A percentile compares a stretch with the other conserved stretches of the same genome.
phyloP scores from a whole-genome alignment of 2,797 vertebrate genomes.

The Neomorphus geoffroyi region DNA sequence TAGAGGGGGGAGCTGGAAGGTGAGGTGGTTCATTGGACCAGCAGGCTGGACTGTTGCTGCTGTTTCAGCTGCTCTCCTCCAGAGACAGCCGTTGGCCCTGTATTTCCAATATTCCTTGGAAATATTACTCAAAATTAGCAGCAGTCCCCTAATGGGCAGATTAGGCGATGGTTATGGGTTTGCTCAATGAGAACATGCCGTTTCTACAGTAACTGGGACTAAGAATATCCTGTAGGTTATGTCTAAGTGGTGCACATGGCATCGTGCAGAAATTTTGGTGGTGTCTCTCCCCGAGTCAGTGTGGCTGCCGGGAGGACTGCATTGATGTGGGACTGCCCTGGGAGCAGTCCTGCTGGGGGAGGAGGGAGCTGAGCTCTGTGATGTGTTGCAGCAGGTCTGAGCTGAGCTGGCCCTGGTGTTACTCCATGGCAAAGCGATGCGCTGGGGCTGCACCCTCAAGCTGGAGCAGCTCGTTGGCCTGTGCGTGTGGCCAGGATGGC shows the following conservation, averaged over 20 bases:
- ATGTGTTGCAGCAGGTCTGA: not conserved
- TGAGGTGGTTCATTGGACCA: not conserved
- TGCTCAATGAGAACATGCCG: not conserved
- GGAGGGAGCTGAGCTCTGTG: not conserved
- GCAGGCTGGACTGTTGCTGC: not conserved
- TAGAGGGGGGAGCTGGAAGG: not conserved
- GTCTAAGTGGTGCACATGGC: fast-evolving
- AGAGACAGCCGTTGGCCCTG: not conserved
- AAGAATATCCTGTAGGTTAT: not conserved
- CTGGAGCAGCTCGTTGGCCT: not conserved
- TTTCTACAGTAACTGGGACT: not conserved
- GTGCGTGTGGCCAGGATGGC: fast-evolving
- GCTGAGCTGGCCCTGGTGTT: no score
- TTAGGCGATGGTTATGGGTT: not conserved
- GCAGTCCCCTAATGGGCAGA: not conserved
- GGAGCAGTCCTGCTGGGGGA: not conserved
- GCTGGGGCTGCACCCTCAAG: not conserved
- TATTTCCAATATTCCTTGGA: not conserved
- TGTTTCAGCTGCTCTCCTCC: not conserved
- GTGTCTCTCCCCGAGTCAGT: not conserved
- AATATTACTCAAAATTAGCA: not conserved
- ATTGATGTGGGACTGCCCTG: no score
- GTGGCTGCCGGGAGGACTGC: not conserved
- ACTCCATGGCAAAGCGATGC: not conserved
- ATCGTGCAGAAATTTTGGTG: fast-evolving